Evolutionary conservation across 2,797 vertebrate genomes (phyloP).

Genomic region (Lacerta bilineata): DNA sequence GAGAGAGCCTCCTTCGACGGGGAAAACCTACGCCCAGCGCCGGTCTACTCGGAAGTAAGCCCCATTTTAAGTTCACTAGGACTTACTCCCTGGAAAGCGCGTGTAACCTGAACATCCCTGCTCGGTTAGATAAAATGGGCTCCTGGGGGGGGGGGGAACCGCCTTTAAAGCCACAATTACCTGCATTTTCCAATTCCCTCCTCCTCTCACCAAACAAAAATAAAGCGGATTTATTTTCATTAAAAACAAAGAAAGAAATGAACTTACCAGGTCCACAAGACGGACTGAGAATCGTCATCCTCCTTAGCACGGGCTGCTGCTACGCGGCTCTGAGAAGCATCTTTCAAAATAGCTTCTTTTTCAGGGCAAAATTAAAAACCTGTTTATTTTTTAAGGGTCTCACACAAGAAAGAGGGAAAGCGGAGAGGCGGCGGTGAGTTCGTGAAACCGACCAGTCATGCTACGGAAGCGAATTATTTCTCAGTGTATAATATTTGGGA

Average conservation of each 20-base stretch:
- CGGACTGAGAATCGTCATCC: neutral
- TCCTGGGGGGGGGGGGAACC: accelerated
- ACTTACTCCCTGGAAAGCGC: no score
- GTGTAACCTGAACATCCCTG: neutral
- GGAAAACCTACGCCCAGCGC: no score
- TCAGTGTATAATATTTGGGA: neutral
- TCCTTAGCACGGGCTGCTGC: neutral
- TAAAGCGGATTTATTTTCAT: neutral
- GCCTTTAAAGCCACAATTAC: neutral
- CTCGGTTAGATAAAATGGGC: neutral
- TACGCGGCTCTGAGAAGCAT: neutral
- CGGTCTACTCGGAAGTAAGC: no score
- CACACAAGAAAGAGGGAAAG: neutral
- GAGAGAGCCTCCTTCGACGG: no score
- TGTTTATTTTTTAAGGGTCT: neutral
- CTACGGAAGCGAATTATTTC: neutral
- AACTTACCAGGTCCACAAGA: neutral
- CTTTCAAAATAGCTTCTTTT: neutral
- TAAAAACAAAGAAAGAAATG: no score
- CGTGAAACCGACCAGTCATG: neutral
- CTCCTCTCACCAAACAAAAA: neutral
- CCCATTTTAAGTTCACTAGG: no score
- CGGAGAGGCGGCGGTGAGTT: no score
- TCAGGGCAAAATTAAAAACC: neutral
- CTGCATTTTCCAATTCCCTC: neutral